Conservation (phyloP, 1,140 invertebrate species). For the Dysdera silvatica region DNA sequence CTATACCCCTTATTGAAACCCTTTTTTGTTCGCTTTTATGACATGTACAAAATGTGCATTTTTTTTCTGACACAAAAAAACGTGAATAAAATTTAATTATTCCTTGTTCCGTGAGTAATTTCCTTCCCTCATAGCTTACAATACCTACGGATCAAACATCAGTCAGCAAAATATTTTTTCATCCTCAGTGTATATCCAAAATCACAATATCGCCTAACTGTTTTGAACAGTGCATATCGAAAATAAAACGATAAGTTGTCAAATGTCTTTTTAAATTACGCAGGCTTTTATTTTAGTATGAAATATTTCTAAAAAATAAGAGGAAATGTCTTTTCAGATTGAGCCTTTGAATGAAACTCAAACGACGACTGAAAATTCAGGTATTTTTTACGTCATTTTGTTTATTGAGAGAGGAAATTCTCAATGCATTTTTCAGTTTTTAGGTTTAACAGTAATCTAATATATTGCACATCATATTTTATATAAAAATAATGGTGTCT, state of each 20-base stretch:
- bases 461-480: background rate
- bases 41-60: background rate
- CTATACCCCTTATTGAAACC: background rate
- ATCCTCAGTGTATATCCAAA: background rate
- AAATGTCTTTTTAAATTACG: background rate
- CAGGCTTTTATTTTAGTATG: too few species aligned
- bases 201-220: background rate
- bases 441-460: too few species aligned
- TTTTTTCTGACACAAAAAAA: background rate
- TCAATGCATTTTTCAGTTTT: too few species aligned
- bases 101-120: background rate
- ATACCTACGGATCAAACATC: background rate
- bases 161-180: background rate
- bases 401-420: too few species aligned
- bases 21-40: background rate
- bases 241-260: background rate
- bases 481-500: background rate
- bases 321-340: too few species aligned
- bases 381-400: too few species aligned
- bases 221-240: background rate
- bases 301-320: too few species aligned
- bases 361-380: too few species aligned
- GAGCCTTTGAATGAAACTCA: too few species aligned
- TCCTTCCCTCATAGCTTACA: background rate
- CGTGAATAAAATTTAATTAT: background rate